Percentiles rank a stretch among this genome's conserved stretches.
These are phyloP conservation scores for Tonatia bakeri DNA, from an alignment of 2,113 vertebrate genomes.

Conservation along the genomic window DNA sequence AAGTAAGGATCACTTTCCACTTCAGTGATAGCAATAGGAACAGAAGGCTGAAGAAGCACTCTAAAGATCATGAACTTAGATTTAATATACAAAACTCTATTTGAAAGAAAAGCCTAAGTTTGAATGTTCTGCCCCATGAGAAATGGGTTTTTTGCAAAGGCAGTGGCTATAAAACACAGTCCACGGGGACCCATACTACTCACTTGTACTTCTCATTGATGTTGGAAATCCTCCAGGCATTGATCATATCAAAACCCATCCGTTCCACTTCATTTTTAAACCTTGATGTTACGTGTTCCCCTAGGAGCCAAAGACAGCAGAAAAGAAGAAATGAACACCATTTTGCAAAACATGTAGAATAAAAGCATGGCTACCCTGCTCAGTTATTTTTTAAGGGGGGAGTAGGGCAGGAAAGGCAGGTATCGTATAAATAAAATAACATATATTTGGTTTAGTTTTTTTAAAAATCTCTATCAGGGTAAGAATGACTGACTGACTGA, in stretches of 20 bases:
- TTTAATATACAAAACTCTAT: constrained; percentile 37
- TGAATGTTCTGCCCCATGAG: neutral
- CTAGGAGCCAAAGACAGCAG: constrained; percentile 76
- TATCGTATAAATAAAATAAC: neutral
- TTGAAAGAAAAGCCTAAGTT: constrained; percentile 51
- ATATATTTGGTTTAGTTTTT: neutral
- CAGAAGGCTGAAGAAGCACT: constrained; percentile 18
- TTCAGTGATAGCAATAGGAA: neutral
- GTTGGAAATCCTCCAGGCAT: constrained; percentile 98
- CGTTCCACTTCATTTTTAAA: constrained; percentile 98
- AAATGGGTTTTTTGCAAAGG: neutral
- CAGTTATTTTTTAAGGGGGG: neutral
- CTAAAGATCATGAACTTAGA: constrained; percentile 20
- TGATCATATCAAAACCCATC: constrained; percentile 98
- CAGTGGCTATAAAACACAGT: constrained; percentile 31
- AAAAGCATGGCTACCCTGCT: constrained; percentile 3
- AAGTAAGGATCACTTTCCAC: constrained; percentile 36
- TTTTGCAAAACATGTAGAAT: neutral
- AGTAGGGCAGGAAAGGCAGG: neutral
- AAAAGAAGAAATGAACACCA: neutral
- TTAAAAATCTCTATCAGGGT: neutral
- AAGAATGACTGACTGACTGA: neutral
- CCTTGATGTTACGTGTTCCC: constrained; percentile 94
- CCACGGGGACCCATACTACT: constrained; percentile 52
- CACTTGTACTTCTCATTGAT: constrained; percentile 99